Percentiles rank a stretch among this genome's conserved stretches.
phyloP scores from a whole-genome alignment of 1,140 invertebrate genomes.

The Pectinophora gossypiella region DNA sequence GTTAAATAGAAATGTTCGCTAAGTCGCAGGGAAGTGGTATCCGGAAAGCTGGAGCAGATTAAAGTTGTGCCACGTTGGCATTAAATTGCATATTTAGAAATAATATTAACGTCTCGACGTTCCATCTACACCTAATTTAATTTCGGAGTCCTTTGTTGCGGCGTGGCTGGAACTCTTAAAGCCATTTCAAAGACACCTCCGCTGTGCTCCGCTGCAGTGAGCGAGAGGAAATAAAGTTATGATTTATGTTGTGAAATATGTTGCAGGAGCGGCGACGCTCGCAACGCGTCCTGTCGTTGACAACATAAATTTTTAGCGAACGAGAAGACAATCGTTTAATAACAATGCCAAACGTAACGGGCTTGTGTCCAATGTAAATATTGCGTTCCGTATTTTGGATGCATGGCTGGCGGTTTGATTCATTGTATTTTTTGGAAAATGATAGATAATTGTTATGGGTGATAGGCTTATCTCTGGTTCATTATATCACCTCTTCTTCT shows the following conservation, averaged over 20 bases:
- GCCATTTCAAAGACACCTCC: slow-evolving; percentile 63
- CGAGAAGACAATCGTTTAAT: slow-evolving; percentile 29
- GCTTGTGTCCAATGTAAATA: too few species aligned
- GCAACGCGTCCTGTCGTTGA: slow-evolving; percentile 33
- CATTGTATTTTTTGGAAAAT: too few species aligned
- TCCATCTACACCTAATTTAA: slow-evolving; percentile 61
- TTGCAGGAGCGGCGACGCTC: slow-evolving; percentile 39
- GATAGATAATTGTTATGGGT: too few species aligned
- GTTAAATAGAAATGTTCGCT: slow-evolving; percentile 4
- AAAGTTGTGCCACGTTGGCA: slow-evolving; percentile 4
- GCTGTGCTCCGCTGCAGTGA: slow-evolving; percentile 36
- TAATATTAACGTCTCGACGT: slow-evolving; percentile 30
- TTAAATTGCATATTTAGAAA: slow-evolving; percentile 36
- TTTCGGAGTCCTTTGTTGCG: slow-evolving; percentile 58
- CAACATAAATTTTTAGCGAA: slow-evolving; percentile 38
- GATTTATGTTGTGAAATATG: slow-evolving; percentile 71
- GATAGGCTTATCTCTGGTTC: too few species aligned
- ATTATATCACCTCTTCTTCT: too few species aligned
- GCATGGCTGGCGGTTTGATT: too few species aligned
- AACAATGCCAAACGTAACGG: slow-evolving; percentile 12
- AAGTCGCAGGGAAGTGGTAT: background rate
- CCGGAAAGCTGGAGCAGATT: slow-evolving; percentile 2
- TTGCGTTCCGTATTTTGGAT: too few species aligned
- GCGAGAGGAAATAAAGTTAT: slow-evolving; percentile 72
- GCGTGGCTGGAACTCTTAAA: slow-evolving; percentile 52